Evolutionary conservation across 2,797 vertebrate genomes (phyloP).

Genomic region (Mallotus villosus): DNA sequence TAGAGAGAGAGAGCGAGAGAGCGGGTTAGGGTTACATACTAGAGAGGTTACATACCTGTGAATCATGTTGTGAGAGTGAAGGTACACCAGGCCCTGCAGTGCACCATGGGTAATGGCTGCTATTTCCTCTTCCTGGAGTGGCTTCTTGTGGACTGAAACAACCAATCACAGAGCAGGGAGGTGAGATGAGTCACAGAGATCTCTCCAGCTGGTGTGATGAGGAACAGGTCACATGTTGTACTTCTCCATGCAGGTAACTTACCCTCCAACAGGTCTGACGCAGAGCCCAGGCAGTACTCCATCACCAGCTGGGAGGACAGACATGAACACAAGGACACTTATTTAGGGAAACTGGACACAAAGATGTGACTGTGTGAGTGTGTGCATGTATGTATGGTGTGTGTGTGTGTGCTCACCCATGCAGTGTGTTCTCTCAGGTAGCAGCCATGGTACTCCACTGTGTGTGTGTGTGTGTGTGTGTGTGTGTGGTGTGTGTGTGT

Average conservation of each 20-base stretch:
- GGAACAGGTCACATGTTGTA: background rate
- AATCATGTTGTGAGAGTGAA: conserved; percentile 96
- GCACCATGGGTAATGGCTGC: conserved; percentile 92
- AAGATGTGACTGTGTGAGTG: background rate
- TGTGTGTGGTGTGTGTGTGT: too few species aligned
- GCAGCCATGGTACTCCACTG: too few species aligned
- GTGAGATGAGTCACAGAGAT: too few species aligned
- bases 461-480: too few species aligned
- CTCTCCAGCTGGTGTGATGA: background rate
- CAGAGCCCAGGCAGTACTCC: conserved; percentile 94
- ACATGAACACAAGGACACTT: conserved; percentile 17
- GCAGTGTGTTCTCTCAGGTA: too few species aligned
- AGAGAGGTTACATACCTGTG: conserved; percentile 77
- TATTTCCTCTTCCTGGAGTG: conserved; percentile 92
- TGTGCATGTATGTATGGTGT: background rate
- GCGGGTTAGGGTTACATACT: too few species aligned
- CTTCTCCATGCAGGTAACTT: conserved; percentile 39
- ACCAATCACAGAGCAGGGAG: conserved; percentile 20
- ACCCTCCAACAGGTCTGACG: conserved; percentile 94
- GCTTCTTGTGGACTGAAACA: conserved; percentile 88
- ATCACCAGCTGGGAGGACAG: conserved; percentile 83
- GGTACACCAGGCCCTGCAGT: conserved; percentile 89
- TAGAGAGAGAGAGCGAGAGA: conserved; percentile 17
- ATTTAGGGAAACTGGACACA: background rate
- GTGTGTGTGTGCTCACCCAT: background rate